Evolutionary conservation across 2,797 vertebrate species (phyloP).

Genomic region (Ctenosaura bakeri): DNA sequence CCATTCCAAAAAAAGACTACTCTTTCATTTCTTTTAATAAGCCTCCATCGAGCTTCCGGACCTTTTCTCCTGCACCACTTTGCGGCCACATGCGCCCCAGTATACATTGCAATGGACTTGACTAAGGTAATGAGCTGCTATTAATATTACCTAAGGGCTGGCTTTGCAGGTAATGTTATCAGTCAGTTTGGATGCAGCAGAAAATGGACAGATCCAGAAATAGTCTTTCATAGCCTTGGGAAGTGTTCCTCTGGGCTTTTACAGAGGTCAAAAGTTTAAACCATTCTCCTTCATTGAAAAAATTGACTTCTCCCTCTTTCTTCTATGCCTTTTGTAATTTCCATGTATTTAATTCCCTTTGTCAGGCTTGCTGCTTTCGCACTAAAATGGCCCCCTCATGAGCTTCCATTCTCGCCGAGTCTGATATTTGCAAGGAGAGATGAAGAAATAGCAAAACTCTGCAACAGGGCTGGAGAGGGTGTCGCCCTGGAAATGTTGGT

Average conservation of each 20-base stretch:
- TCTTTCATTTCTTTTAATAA: constrained; percentile 11
- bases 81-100: neutral
- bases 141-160: neutral
- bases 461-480: too few species aligned
- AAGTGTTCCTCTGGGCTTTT: neutral
- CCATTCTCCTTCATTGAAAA: too few species aligned
- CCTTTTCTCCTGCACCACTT: neutral
- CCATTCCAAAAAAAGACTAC: neutral
- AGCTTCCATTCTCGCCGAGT: too few species aligned
- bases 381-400: too few species aligned
- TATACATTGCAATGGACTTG: neutral
- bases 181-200: neutral
- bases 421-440: too few species aligned
- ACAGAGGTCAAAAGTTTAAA: neutral
- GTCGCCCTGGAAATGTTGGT: too few species aligned
- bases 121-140: constrained; percentile 2
- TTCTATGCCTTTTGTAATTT: too few species aligned
- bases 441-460: too few species aligned
- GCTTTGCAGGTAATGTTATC: neutral
- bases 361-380: too few species aligned
- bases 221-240: neutral
- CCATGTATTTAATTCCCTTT: neutral
- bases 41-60: constrained; percentile 37
- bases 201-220: neutral
- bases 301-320: too few species aligned